Percentiles rank a stretch among this genome's conserved stretches.
Evolutionary conservation across 2,113 vertebrate genomes (phyloP).

Genomic region (Carassius gibelio): DNA sequence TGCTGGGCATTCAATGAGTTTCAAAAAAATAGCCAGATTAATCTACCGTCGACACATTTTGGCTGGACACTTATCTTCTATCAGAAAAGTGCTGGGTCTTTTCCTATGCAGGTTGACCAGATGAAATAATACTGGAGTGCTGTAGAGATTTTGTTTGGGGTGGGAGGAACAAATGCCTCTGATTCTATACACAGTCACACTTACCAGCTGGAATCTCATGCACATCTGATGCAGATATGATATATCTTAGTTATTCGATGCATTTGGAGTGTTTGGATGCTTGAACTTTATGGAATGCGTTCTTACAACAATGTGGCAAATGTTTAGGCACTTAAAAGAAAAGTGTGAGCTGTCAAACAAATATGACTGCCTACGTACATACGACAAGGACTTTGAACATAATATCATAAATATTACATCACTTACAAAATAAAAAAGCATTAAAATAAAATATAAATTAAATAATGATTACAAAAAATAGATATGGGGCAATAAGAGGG

Average conservation of each 20-base stretch:
- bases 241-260: conserved; percentile 55
- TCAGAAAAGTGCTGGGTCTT: conserved; percentile 49
- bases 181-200: not conserved
- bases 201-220: conserved; percentile 27
- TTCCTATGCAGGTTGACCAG: conserved; percentile 56
- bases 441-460: not conserved
- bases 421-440: not conserved
- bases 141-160: conserved; percentile 8
- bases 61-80: conserved; percentile 54
- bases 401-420: not conserved
- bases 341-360: conserved; percentile 19
- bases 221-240: conserved; percentile 46
- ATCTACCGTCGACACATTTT: conserved; percentile 53
- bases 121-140: conserved; percentile 57
- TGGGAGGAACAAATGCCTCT: conserved; percentile 18
- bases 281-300: conserved; percentile 44
- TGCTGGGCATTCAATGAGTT: conserved; percentile 33
- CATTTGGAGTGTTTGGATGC: conserved; percentile 46
- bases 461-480: too few relatives aligned
- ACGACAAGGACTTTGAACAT: not conserved
- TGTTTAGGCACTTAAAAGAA: not conserved
- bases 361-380: not conserved
- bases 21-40: conserved; percentile 43
- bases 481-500: not conserved
- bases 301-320: conserved; percentile 34